These are phyloP conservation scores for Nyctereutes procyonoides DNA, from an alignment of 2,113 vertebrate species.

Conservation along the genomic window DNA sequence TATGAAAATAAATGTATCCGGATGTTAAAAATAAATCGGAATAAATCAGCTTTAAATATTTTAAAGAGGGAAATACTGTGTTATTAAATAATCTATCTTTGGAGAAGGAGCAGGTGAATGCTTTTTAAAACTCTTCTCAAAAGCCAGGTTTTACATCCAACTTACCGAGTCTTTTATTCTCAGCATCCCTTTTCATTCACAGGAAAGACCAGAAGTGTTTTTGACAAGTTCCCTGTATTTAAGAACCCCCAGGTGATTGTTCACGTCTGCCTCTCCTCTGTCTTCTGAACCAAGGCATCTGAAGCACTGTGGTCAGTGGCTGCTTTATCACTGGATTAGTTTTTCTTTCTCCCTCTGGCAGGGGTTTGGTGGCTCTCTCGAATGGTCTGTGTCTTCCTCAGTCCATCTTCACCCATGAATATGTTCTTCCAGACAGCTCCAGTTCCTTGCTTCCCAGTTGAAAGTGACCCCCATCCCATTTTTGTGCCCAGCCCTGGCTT, in stretches of 20 bases:
- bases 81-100: constrained; percentile 32
- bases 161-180: not conserved
- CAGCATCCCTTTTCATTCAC: not conserved
- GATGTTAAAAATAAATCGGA: not conserved
- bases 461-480: not conserved
- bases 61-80: not conserved
- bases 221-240: not conserved
- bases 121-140: not conserved
- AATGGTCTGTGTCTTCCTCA: not conserved
- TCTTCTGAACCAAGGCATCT: not conserved
- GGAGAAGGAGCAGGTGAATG: not conserved
- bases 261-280: not conserved
- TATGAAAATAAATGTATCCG: not conserved
- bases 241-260: not conserved
- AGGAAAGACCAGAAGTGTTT: not conserved
- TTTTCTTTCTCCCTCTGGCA: not conserved
- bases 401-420: not conserved
- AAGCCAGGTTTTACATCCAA: not conserved
- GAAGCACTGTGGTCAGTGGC: not conserved
- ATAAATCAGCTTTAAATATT: not conserved
- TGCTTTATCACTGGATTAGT: no score
- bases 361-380: not conserved
- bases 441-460: not conserved
- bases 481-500: not conserved
- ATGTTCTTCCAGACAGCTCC: not conserved